Evolutionary conservation across 2,888 invertebrate genomes (phyloP).

Genomic region (Laothoe populi): DNA sequence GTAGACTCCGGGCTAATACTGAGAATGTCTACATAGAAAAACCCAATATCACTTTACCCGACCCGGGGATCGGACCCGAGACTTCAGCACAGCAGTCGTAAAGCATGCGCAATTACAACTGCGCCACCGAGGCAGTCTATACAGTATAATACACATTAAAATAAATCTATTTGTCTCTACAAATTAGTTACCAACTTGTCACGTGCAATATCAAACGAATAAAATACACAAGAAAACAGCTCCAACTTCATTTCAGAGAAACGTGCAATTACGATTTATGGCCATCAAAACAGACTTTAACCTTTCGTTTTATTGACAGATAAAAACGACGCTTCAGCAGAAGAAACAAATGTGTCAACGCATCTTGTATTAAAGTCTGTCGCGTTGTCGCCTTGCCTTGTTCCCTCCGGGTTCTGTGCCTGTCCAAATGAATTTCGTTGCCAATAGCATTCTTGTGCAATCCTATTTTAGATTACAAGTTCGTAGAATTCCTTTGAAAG

Average conservation of each 20-base stretch:
- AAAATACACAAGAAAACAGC: constrained; percentile 31
- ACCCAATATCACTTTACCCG: too few species aligned
- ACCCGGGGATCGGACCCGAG: too few species aligned
- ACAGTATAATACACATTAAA: too few species aligned
- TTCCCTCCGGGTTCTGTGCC: constrained; percentile 3
- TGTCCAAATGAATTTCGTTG: too few species aligned
- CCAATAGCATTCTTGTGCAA: constrained; percentile 11
- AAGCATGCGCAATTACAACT: too few species aligned
- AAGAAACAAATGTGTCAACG: constrained; percentile 63
- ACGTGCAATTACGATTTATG: constrained; percentile 38
- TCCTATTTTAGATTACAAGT: background rate
- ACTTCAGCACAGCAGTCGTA: too few species aligned
- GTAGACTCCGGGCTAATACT: too few species aligned
- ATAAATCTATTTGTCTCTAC: background rate
- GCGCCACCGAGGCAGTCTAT: too few species aligned
- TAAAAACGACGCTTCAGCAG: constrained; percentile 46
- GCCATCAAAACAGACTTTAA: constrained; percentile 41
- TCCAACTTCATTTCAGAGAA: constrained; percentile 39
- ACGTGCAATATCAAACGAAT: constrained; percentile 11
- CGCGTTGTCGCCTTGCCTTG: background rate
- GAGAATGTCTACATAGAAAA: too few species aligned
- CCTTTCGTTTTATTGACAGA: constrained; percentile 49
- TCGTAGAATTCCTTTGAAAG: background rate
- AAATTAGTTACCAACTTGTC: background rate
- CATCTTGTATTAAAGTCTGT: constrained; percentile 20